Conservation (phyloP, 2,888 invertebrate genomes). For the Sthenelais limicola region DNA sequence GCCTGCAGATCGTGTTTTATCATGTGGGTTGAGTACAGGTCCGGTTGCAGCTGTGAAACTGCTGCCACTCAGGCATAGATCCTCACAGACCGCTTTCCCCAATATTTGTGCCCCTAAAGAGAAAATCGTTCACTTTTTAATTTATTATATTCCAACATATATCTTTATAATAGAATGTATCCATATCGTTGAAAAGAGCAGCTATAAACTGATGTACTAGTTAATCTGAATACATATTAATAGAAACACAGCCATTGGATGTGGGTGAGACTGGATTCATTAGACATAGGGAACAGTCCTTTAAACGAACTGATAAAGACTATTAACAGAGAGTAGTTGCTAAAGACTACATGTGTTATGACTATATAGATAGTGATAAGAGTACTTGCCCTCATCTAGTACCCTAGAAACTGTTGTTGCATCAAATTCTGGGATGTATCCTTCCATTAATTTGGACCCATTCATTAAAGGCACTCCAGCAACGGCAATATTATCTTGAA, state of each 20-base stretch:
- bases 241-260: neutral
- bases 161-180: no score
- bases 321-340: no score
- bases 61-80: constrained; percentile 61
- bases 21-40: constrained; percentile 60
- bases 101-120: constrained; percentile 62
- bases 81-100: constrained; percentile 65
- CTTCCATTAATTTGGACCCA: constrained; percentile 59
- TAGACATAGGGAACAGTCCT: neutral
- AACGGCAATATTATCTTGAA: constrained; percentile 66
- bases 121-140: no score
- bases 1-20: constrained; percentile 55
- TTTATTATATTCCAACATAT: no score
- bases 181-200: neutral
- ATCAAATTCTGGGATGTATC: constrained; percentile 64
- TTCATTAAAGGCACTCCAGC: constrained; percentile 68
- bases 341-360: no score
- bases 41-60: constrained; percentile 60
- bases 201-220: neutral
- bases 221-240: neutral
- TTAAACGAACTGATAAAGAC: no score
- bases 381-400: constrained; percentile 66
- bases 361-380: no score
- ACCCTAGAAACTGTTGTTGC: constrained; percentile 65
- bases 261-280: neutral